phyloP scores from a whole-genome alignment of 1,140 invertebrate species.

The Streblospio benedicti region DNA sequence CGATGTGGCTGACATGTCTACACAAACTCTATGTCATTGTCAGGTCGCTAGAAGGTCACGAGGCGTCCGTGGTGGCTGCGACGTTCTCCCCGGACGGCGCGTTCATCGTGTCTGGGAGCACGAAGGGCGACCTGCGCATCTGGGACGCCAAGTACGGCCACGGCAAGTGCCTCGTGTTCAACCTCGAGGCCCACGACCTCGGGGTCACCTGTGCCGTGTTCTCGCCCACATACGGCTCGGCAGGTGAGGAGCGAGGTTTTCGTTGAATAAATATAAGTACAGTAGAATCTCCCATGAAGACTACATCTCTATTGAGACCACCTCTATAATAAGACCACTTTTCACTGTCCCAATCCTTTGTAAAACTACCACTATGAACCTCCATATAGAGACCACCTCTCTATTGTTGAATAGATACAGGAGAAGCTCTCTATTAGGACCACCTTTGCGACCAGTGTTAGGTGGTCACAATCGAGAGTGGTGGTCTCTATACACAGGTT shows the following conservation, averaged over 20 bases:
- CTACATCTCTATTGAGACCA: no score
- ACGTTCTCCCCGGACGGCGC: conserved; percentile 60
- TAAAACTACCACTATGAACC: no score
- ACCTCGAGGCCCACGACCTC: conserved; percentile 65
- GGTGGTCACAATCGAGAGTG: no score
- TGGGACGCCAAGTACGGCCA: conserved; percentile 53
- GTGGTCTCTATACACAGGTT: no score
- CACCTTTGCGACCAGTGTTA: no score
- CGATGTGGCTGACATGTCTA: neutral
- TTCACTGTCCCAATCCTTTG: no score
- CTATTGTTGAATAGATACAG: no score
- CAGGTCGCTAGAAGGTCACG: conserved; percentile 59
- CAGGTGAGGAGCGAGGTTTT: conserved; percentile 23
- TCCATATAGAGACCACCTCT: no score
- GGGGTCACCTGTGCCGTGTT: conserved; percentile 63
- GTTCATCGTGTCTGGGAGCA: conserved; percentile 60
- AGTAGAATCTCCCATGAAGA: no score
- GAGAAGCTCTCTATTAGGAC: no score
- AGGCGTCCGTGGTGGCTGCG: conserved; percentile 56
- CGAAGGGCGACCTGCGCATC: conserved; percentile 57
- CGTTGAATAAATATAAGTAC: no score
- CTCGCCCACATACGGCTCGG: conserved; percentile 45
- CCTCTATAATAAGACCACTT: no score
- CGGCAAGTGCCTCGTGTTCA: conserved; percentile 43
- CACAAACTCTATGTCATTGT: conserved; percentile 16